phyloP scores from a whole-genome alignment of 2,797 vertebrate genomes.

The Acrocephalus scirpaceus region DNA sequence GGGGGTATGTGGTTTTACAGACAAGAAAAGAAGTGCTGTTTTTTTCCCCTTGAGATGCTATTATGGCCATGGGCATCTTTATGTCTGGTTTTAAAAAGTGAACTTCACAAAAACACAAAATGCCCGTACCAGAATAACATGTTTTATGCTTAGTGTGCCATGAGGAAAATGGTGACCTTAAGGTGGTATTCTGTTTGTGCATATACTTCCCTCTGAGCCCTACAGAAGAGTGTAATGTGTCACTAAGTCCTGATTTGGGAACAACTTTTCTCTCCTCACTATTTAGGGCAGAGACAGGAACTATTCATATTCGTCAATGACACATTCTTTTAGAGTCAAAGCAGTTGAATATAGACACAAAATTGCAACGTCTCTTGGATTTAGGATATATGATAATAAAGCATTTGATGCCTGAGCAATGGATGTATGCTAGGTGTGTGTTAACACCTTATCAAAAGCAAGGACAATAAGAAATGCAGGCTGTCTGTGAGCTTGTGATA shows the following conservation, averaged over 20 bases:
- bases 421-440: background rate
- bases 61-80: background rate
- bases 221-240: background rate
- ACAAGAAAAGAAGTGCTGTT: background rate
- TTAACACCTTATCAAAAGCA: background rate
- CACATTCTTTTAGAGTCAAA: background rate
- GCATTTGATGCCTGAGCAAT: background rate
- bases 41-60: slow-evolving; percentile 13
- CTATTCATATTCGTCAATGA: background rate
- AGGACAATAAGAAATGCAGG: background rate
- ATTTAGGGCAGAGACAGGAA: background rate
- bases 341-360: background rate
- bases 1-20: background rate
- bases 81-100: slow-evolving; percentile 14
- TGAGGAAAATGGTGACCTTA: background rate
- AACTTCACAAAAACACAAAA: slow-evolving; percentile 23
- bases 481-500: background rate
- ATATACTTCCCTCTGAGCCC: background rate
- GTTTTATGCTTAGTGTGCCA: background rate
- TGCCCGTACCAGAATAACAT: background rate
- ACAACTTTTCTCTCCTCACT: background rate
- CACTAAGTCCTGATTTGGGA: background rate
- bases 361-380: background rate
- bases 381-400: background rate
- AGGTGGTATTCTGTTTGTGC: background rate